A percentile compares a stretch with the other conserved stretches of the same genome.
phyloP scores from a whole-genome alignment of 2,888 invertebrate genomes.

The Tachina grossa region DNA sequence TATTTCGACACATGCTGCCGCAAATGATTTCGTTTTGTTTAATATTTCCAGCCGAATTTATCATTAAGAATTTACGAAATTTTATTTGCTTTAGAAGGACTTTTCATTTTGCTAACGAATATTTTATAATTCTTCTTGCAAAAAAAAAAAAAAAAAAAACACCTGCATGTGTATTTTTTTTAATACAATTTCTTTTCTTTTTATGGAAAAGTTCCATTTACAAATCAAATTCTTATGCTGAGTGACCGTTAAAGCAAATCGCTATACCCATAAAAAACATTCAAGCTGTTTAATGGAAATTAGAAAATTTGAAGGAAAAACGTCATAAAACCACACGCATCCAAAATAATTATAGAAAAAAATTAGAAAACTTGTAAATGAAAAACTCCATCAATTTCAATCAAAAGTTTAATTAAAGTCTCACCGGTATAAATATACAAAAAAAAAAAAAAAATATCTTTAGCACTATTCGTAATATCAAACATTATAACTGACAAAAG shows the following conservation, averaged over 20 bases:
- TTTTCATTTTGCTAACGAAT: neutral
- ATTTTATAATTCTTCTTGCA: neutral
- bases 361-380: neutral
- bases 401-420: slow-evolving; percentile 65
- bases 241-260: slow-evolving; percentile 45
- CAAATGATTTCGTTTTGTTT: no score
- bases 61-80: neutral
- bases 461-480: slow-evolving; percentile 32
- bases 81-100: neutral
- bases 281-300: slow-evolving; percentile 40
- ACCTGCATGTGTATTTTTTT: slow-evolving; percentile 18
- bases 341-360: slow-evolving; percentile 24
- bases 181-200: slow-evolving; percentile 2
- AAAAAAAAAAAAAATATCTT: slow-evolving; percentile 3
- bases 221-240: slow-evolving; percentile 20
- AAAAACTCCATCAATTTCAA: slow-evolving; percentile 51
- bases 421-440: slow-evolving; percentile 22
- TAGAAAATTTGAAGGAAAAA: slow-evolving; percentile 42
- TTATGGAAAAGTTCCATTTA: slow-evolving; percentile 9
- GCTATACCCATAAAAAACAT: slow-evolving; percentile 34
- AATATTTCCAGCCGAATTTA: neutral
- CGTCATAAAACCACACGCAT: slow-evolving; percentile 61
- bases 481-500: slow-evolving; percentile 53
- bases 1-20: no score
- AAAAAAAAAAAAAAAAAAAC: no score